phyloP scores from a whole-genome alignment of 2,113 vertebrate genomes.

The Myxocyprinus asiaticus region DNA sequence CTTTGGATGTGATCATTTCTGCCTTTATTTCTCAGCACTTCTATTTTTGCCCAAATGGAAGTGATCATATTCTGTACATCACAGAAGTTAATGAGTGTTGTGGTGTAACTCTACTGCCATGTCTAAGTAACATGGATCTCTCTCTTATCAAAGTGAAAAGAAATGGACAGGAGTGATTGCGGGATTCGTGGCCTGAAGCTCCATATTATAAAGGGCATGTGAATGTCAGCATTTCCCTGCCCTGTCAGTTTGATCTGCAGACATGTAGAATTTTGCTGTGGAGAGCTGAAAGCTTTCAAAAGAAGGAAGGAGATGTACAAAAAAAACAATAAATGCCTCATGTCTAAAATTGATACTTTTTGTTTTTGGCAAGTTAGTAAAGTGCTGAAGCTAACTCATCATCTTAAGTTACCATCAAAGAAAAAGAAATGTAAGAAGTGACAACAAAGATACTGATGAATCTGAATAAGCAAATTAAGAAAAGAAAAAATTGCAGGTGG shows the following conservation, averaged over 20 bases:
- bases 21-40: not conserved
- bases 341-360: not conserved
- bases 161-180: conserved; percentile 34
- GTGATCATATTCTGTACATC: not conserved
- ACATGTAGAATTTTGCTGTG: conserved; percentile 25
- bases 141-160: conserved; percentile 23
- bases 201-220: conserved; percentile 43
- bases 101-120: not conserved
- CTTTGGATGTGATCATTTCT: not conserved
- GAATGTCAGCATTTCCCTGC: conserved; percentile 26
- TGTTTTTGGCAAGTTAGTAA: not conserved
- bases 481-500: conserved; percentile 2
- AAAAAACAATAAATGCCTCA: not conserved
- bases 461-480: not conserved
- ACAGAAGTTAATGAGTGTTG: not conserved
- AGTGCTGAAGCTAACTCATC: conserved; percentile 13
- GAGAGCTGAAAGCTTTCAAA: conserved; percentile 25
- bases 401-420: conserved; percentile 14
- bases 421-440: not conserved
- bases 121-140: conserved; percentile 4
- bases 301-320: too few species aligned
- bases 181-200: conserved; percentile 47
- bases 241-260: conserved; percentile 60
- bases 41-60: not conserved
- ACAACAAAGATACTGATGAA: not conserved